phyloP scores from a whole-genome alignment of 2,888 invertebrate genomes.

The Pyrocoelia pectoralis region DNA sequence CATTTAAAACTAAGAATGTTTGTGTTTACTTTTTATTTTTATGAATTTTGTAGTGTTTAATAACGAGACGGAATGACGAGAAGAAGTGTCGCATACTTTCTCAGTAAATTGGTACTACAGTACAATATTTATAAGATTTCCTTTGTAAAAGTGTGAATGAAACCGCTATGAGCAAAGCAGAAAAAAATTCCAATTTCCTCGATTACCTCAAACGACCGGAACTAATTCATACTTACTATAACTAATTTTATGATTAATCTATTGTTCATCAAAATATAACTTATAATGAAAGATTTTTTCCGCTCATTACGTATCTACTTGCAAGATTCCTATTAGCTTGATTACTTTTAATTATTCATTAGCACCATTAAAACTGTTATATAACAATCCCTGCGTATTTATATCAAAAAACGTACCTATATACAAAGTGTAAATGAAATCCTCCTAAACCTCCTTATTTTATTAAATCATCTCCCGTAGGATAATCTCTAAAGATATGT shows the following conservation, averaged over 20 bases:
- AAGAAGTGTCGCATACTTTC: too few species aligned
- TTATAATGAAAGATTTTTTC: background rate
- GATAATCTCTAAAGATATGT: conserved; percentile 1
- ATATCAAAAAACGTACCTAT: too few species aligned
- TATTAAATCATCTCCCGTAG: background rate
- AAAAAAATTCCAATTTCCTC: too few species aligned
- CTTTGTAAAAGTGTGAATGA: too few species aligned
- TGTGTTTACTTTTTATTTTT: too few species aligned
- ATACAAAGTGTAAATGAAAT: background rate
- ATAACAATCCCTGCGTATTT: background rate
- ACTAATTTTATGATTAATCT: background rate
- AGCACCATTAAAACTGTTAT: background rate
- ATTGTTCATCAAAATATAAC: background rate
- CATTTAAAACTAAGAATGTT: too few species aligned
- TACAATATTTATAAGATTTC: too few species aligned
- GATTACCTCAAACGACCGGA: background rate
- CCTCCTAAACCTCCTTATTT: background rate
- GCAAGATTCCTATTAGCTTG: background rate
- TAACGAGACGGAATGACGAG: too few species aligned
- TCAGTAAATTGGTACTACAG: too few species aligned
- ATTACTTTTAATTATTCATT: background rate
- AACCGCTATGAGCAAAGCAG: too few species aligned
- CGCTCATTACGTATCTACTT: background rate
- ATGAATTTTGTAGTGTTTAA: too few species aligned
- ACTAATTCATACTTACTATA: background rate